Evolutionary conservation across 2,888 invertebrate species (phyloP).

Genomic region (Noctua comes): DNA sequence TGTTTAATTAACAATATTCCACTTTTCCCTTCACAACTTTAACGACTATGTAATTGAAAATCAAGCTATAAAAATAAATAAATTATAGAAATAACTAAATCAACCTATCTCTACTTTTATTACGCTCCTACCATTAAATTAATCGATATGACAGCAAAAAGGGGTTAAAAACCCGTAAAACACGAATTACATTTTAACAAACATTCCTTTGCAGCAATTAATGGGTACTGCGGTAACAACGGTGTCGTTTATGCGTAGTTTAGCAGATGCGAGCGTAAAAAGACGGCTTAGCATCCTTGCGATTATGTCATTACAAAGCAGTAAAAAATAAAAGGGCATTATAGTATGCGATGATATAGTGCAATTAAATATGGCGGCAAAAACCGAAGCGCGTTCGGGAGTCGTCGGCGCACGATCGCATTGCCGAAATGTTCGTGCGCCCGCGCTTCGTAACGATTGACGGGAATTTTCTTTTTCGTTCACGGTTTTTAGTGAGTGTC

Average conservation of each 20-base stretch:
- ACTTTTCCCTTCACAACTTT: neutral
- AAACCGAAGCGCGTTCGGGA: conserved; percentile 64
- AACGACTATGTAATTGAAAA: conserved; percentile 6
- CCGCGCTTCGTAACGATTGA: conserved; percentile 49
- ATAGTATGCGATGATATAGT: conserved; percentile 89
- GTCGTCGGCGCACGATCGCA: conserved; percentile 59
- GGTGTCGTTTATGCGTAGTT: conserved; percentile 62
- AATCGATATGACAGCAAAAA: conserved; percentile 41
- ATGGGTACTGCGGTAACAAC: conserved; percentile 23
- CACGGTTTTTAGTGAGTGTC: conserved; percentile 38
- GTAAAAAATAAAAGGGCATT: conserved; percentile 87
- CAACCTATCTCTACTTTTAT: conserved; percentile 24
- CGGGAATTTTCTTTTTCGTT: conserved; percentile 54
- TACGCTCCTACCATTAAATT: conserved; percentile 30
- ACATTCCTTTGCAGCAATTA: conserved; percentile 56
- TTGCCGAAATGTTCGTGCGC: conserved; percentile 68
- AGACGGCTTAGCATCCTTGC: conserved; percentile 74
- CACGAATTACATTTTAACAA: conserved; percentile 47
- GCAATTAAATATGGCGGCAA: conserved; percentile 83
- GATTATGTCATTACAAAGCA: conserved; percentile 87
- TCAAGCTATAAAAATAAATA: conserved; percentile 18
- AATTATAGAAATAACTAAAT: conserved; percentile 26
- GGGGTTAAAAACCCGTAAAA: conserved; percentile 51
- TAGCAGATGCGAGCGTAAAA: conserved; percentile 76
- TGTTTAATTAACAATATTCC: neutral